Evolutionary conservation across 2,113 vertebrate species (phyloP), one percentile per base, ranked within the genome.

Genomic region (Malaclemys terrapin): DNA sequence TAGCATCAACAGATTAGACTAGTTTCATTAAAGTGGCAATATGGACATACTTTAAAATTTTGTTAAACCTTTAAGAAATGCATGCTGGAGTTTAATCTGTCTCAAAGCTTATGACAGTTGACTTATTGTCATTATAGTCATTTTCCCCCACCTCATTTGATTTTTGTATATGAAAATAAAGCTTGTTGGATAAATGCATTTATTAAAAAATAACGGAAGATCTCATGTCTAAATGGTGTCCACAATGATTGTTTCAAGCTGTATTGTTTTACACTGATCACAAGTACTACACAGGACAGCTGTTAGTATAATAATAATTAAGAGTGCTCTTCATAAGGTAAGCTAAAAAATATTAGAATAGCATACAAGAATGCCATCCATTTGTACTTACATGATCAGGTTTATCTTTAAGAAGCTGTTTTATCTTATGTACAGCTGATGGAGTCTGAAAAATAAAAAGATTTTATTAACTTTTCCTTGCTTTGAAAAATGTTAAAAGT

Each of bases 371-470:
- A 57, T 16, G 53, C 22, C 1, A 47, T 45, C 4, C 27, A 38
- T 20, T 62, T 45, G 35, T 97, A 99, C 99, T 99, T 98, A 99
- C 99, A 93, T 99, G 99, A 93, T 99, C 99, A 57, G 99, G 99
- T 86, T 99, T 99, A 93, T 99, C 98, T 97, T 99, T 98, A 96
- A 99, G 98, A 94, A 99, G 98, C 5, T 98, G 95, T 85, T 98
- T 99, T 97, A 99, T 99, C 98, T 99, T 99, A 98, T 98, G 99
- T 93, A 99, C 99, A 95, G 99, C 99, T 80, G 99, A 98, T 9
- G 99, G 99, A 5, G 99, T 99, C 99, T 99, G 96, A 96, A 98
- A 97, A 95, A 97, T 78, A 89, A n/a, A 90, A 52, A 89, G 31
- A 83, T 89, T 76, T 57, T 83, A 35, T 59, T 29, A 93, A 5